These are phyloP conservation scores for Pollenia labialis DNA, from an alignment of 2,888 invertebrate genomes.

Conservation along the genomic window DNA sequence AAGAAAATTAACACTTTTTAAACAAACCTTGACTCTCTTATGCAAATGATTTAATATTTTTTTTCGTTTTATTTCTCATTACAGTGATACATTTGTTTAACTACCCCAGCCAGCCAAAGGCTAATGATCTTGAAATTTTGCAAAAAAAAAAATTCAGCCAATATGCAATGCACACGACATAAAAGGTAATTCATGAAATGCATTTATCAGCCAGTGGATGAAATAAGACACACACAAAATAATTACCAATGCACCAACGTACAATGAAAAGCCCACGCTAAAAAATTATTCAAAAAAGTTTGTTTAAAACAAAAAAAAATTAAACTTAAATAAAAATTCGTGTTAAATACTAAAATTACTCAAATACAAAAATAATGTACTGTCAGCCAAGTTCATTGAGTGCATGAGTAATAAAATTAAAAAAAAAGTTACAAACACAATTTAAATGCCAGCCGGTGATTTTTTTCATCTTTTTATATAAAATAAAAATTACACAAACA, in stretches of 20 bases:
- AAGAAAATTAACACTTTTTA: not conserved
- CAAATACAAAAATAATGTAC: not conserved
- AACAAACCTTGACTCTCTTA: conserved; percentile 53
- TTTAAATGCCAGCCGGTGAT: conserved; percentile 62
- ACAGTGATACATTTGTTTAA: conserved; percentile 39
- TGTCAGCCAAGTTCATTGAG: conserved; percentile 69
- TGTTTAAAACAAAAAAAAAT: conserved; percentile 18
- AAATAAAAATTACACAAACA: conserved; percentile 3
- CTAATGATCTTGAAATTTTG: conserved; percentile 69
- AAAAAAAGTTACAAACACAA: conserved; percentile 7
- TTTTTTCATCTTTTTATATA: conserved; percentile 61
- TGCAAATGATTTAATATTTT: conserved; percentile 43
- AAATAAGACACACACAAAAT: conserved; percentile 32
- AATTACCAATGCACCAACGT: conserved; percentile 35
- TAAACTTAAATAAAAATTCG: conserved; percentile 31
- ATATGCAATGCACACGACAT: conserved; percentile 28
- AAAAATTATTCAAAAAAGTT: conserved; percentile 5
- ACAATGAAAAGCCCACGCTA: conserved; percentile 62
- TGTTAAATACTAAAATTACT: conserved; percentile 52
- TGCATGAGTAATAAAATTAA: conserved; percentile 61
- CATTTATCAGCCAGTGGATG: conserved; percentile 39
- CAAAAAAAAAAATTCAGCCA: conserved; percentile 33
- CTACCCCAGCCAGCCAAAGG: conserved; percentile 37
- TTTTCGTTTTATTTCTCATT: conserved; percentile 38
- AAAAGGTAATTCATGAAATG: conserved; percentile 72